These are phyloP conservation scores for Timema cristinae DNA, from an alignment of 2,888 invertebrate genomes.

Conservation along the genomic window DNA sequence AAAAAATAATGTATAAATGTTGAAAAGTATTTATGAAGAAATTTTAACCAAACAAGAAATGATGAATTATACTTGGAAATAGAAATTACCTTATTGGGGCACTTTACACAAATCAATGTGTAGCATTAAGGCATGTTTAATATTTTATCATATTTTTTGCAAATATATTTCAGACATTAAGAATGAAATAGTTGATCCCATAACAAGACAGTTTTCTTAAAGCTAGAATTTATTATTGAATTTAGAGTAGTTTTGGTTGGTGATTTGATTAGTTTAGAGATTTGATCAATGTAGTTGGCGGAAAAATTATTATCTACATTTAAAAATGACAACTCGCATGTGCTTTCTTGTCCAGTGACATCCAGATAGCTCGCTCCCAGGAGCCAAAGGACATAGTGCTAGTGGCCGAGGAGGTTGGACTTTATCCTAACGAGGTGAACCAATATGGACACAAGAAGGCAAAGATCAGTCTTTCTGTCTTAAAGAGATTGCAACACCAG, in stretches of 20 bases:
- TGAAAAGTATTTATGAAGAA: too few relatives aligned
- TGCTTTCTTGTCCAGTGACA: slow-evolving; percentile 61
- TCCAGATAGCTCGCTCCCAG: slow-evolving; percentile 83
- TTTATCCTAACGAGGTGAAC: slow-evolving; percentile 75
- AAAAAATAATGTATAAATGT: too few relatives aligned
- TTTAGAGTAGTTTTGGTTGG: neutral
- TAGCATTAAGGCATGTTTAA: too few relatives aligned
- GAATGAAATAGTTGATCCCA: too few relatives aligned
- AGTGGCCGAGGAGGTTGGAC: slow-evolving; percentile 80
- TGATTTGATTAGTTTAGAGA: neutral
- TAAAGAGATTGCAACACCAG: slow-evolving; percentile 67
- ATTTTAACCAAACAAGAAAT: too few relatives aligned
- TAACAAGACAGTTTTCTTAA: too few relatives aligned
- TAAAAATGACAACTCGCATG: neutral
- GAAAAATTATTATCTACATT: neutral
- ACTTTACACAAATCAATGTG: too few relatives aligned
- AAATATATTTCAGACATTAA: too few relatives aligned
- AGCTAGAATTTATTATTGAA: neutral
- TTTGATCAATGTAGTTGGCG: neutral
- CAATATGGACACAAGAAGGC: slow-evolving; percentile 93
- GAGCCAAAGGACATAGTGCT: slow-evolving; percentile 76
- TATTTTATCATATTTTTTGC: too few relatives aligned
- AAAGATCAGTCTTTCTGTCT: slow-evolving; percentile 78
- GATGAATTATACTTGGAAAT: too few relatives aligned
- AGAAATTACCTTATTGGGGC: too few relatives aligned